phyloP scores from a whole-genome alignment of 1,140 invertebrate species.

The Holotrichia oblita region DNA sequence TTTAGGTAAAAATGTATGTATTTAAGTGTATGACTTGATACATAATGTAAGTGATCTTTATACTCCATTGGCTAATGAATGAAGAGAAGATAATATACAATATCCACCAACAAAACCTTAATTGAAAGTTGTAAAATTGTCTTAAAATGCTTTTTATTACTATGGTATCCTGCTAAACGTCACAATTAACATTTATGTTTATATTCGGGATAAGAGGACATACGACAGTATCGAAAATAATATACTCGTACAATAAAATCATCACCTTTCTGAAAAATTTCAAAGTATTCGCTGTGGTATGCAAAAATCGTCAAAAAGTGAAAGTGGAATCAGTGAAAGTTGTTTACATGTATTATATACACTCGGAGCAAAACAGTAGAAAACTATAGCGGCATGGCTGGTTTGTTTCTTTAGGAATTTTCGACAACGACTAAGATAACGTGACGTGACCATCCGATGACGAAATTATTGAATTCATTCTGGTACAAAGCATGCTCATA shows the following conservation, averaged over 20 bases:
- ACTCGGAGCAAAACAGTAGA: constrained; percentile 19
- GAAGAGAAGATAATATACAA: too few relatives aligned
- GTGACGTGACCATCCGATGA: background rate
- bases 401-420: constrained; percentile 17
- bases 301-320: constrained; percentile 33
- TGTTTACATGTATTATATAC: constrained; percentile 33
- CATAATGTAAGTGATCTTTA: too few relatives aligned
- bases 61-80: too few relatives aligned
- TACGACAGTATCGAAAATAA: too few relatives aligned
- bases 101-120: too few relatives aligned
- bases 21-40: too few relatives aligned
- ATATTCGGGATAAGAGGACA: too few relatives aligned
- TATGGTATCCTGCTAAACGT: too few relatives aligned
- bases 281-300: constrained; percentile 22
- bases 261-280: constrained; percentile 13
- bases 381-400: background rate
- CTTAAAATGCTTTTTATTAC: too few relatives aligned
- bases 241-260: background rate
- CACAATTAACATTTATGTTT: too few relatives aligned
- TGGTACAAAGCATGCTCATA: background rate
- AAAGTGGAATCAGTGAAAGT: constrained; percentile 35
- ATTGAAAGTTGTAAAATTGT: too few relatives aligned
- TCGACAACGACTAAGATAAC: background rate
- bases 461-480: background rate
- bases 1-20: too few relatives aligned